Evolutionary conservation across 2,113 vertebrate species (phyloP), one percentile per base, ranked within the genome.

Genomic region (Pica pica): DNA sequence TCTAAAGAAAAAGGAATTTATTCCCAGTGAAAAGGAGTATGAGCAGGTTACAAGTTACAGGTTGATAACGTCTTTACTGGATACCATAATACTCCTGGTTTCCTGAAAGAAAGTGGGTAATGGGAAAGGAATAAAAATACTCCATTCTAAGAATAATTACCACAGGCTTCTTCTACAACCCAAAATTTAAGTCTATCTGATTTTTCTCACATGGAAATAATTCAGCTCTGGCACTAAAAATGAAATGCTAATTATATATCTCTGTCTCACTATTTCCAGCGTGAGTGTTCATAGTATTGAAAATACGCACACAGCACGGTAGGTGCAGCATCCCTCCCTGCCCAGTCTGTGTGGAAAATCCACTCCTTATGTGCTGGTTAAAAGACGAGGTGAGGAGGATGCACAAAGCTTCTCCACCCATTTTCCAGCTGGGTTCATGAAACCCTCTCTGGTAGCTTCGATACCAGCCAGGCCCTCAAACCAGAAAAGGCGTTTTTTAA

Each of bases 231-330:
- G 61, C 57, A 60, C 82, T 82, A 75, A 67, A 91, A 82, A 77
- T 91, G 65, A 90, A 90, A 68, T 93, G 74, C 63, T 94, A 79
- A 89, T 96, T 93, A 70, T 86, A 44, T 89, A 10, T 83, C 16
- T 75, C 33, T 69, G 13, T 75, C 80, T 82, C 50, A 10, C 70
- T 81, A 31, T 83, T 93, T 94, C 76, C 37, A 89, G 28, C 4
- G 0, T 59, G 52, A 78, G 46, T 16, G 27, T 90, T 93, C 50
- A 23, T 90, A 93, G 57, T 78, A 33, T 20, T 71, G 63, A 47
- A 67, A 89, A 61, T 63, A 75, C 0, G 0, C 76, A 82, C 61
- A 22, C 37, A 47, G 42, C 5, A 0, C 4, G 8, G 60, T 77
- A 63, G 50, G 50, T 90, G 71, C 80, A 89, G 55, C 76, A 70